Percentiles rank a stretch among this genome's conserved stretches.
phyloP scores from a whole-genome alignment of 2,888 invertebrate genomes.

The Lithodes maja region DNA sequence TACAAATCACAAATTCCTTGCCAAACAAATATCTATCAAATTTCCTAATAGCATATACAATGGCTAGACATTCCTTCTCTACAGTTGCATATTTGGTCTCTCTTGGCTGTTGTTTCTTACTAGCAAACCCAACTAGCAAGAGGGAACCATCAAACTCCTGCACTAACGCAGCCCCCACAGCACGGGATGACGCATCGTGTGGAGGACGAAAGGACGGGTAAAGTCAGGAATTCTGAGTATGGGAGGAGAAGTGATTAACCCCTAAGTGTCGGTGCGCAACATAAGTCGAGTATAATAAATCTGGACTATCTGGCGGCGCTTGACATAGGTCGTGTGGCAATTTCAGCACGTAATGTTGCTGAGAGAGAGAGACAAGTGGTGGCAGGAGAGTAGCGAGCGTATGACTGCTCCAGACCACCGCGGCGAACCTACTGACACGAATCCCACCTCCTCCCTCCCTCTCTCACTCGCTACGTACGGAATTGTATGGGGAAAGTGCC shows the following conservation, averaged over 20 bases:
- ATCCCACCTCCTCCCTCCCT: too few species aligned
- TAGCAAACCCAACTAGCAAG: neutral
- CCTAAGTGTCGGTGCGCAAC: too few species aligned
- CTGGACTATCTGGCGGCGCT: too few species aligned
- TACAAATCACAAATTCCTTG: neutral
- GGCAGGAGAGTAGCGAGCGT: too few species aligned
- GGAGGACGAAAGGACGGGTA: neutral
- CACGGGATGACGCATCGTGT: neutral
- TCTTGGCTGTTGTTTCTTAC: slow-evolving; percentile 9
- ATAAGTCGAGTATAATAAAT: too few species aligned
- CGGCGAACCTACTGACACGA: too few species aligned
- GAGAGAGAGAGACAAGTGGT: too few species aligned
- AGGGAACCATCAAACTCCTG: neutral
- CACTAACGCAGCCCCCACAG: neutral
- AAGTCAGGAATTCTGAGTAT: slow-evolving; percentile 8
- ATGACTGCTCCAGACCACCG: too few species aligned
- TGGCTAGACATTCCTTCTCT: neutral
- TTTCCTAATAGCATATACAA: neutral
- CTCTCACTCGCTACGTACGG: too few species aligned
- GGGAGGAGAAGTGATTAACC: neutral
- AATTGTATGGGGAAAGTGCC: too few species aligned
- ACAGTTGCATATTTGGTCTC: neutral
- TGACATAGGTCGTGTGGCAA: too few species aligned
- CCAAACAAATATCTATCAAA: slow-evolving; percentile 11
- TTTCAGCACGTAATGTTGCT: too few species aligned